Base-by-base conservation (phyloP, 2,888 invertebrate species). In the Spialia ferax region DNA sequence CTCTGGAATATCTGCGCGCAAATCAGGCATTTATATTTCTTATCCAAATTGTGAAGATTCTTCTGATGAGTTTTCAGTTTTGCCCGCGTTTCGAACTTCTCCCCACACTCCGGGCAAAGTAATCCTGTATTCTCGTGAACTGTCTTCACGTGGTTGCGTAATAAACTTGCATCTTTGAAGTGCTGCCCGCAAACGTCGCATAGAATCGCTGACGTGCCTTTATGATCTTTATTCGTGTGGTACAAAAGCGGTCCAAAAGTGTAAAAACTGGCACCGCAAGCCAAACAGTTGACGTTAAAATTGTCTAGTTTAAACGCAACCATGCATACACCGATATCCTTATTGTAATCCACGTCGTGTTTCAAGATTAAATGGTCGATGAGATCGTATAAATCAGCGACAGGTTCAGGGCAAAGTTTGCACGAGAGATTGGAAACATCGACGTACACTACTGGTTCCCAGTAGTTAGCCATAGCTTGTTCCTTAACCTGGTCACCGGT, bases 11-110 rank as follows among this genome's bases (percentile, higher is more conserved):
- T 85, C 38, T 84, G 78, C 0, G 90, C 72, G 59, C 94, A 94
- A 0, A 90, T 82, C 2, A 90, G 77, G 71, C 95, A 95, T 63
- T 92, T 93, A 73, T 89, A 94, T 32, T 92, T 94, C 70, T 92
- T 94, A 35, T 94, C 93, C 11, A 88, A 64, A 45, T 88, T 86
- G n/a, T 92, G 92, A 8, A 81, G 82, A 48, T 89, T 87, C 32
- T 87, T 88, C 71, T 88, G 88, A 72, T 95, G 95, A 0, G 91
- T 94, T 56, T 87, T 90, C 23, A 94, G 72, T 52, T 95, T 94
- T 0, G 89, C 83, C n/a, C 87, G 81, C 0, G 93, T 89, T 0
- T 94, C 89, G 65, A 94, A 95, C 22, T 89, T 88, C 55, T 92
- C 94, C 0, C 92, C 89, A 63, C 92, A 93, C 55, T 90, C 90